Percentiles rank a stretch among this genome's conserved stretches.
Evolutionary conservation across 2,797 vertebrate genomes (phyloP).

Genomic region (Cossypha heuglini): DNA sequence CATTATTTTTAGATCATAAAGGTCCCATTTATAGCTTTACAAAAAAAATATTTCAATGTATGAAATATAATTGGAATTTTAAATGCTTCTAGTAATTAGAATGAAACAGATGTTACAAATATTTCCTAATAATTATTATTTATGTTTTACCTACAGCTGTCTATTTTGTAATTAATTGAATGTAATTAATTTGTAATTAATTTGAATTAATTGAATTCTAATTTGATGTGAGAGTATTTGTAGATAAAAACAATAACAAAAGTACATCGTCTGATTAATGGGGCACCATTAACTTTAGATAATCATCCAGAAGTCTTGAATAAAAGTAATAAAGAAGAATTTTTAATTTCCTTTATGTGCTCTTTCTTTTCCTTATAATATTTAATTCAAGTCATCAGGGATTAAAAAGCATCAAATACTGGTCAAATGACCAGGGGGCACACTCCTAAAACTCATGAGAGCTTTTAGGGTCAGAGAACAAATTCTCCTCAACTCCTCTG

Average conservation of each 20-base stretch:
- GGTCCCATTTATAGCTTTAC: background rate
- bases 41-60: background rate
- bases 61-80: background rate
- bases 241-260: background rate
- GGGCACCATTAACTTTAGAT: fast-evolving
- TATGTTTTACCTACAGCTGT: background rate
- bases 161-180: background rate
- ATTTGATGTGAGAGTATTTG: background rate
- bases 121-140: background rate
- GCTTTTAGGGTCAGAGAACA: background rate
- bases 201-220: background rate
- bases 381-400: background rate
- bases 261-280: background rate
- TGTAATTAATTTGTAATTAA: background rate
- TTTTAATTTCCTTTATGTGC: background rate
- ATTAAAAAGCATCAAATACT: background rate
- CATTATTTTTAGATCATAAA: background rate
- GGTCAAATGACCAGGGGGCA: background rate
- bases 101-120: background rate
- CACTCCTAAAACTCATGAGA: background rate
- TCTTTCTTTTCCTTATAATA: background rate
- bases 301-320: background rate
- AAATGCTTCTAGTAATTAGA: background rate
- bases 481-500: background rate
- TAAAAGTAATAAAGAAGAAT: background rate